Base-by-base conservation (phyloP, 1,140 invertebrate genomes). In the Drosophila busckii region DNA sequence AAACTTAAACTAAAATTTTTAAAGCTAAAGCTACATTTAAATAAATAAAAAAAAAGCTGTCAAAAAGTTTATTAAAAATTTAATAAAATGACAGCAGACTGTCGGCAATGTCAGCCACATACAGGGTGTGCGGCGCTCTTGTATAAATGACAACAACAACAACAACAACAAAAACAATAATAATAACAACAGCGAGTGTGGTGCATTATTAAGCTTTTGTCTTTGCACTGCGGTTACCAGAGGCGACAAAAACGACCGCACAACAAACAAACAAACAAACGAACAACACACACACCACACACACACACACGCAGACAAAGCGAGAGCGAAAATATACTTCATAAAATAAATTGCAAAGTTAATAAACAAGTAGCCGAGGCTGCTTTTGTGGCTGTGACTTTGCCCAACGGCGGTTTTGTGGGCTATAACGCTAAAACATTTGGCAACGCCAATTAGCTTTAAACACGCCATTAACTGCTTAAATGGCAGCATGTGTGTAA, bases 331-430 rank as follows among this genome's bases (percentile, higher is more conserved):
- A 28, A 23, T 44, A 55, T 67, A 44, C 68, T 37, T 46, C 73
- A 67, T 73, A 73, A 80, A 65, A 71, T 67, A 80, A 78, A 80
- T 82, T 82, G 73, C 64, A 68, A 73, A 82, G 75, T 82, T 80
- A 82, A 82, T 82, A 80, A 80, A 73, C 48, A 62, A 80, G 75
- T 65, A 73, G 73, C 31, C 44, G 44, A 49, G 44, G 34, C 44
- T 60, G 17, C 23, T 59, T 71, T 71, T 41, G 58, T 46, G 41
- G 41, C 52, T 45, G 48, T 31, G n/a, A n/a, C n/a, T n/a, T 41
- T 46, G 13, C 9, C 20, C 17, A 3, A 8, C 3, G 12, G 9
- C 17, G 25, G 8, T n/a, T 1, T n/a, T n/a, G 13, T 15, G 10
- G 9, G n/a, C 15, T 19, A 16, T 38, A 45, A 37, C 23, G 38